A percentile compares a stretch with the other conserved stretches of the same genome.
These are phyloP conservation scores for Brachyhypopomus occidentalis DNA, from an alignment of 2,113 vertebrate species.

Conservation along the genomic window DNA sequence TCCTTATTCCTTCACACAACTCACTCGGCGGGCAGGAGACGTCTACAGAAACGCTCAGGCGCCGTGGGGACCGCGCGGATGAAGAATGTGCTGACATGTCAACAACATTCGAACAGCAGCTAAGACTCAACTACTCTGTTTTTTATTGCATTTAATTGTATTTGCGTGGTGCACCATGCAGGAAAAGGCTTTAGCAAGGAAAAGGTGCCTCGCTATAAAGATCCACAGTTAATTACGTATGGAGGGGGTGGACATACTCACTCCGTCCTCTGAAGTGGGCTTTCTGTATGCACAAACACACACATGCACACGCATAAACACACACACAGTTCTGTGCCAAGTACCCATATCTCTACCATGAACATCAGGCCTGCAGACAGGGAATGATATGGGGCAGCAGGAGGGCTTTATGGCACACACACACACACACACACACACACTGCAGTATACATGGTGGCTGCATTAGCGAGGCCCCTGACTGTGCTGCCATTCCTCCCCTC, in stretches of 20 bases:
- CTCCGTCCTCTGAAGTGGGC: neutral
- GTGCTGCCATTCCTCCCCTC: slow-evolving; percentile 8
- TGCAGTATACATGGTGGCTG: slow-evolving; percentile 6
- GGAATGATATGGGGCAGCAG: slow-evolving; percentile 39
- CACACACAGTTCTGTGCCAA: slow-evolving; percentile 8
- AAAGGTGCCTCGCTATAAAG: neutral
- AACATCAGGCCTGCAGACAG: slow-evolving; percentile 26
- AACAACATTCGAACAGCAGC: slow-evolving; percentile 1
- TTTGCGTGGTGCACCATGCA: neutral
- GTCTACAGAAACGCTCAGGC: neutral
- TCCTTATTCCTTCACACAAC: neutral
- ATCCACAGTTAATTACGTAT: slow-evolving; percentile 35
- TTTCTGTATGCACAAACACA: neutral
- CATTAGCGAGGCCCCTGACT: slow-evolving; percentile 47
- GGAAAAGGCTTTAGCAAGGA: neutral
- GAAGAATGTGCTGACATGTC: no score
- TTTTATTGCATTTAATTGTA: neutral
- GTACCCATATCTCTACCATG: slow-evolving; percentile 12
- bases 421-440: slow-evolving; percentile 22
- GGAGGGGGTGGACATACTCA: slow-evolving; percentile 4
- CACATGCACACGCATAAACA: slow-evolving; percentile 3
- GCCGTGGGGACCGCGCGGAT: no score
- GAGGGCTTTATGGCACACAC: slow-evolving; percentile 4
- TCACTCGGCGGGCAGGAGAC: neutral
- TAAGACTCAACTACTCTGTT: neutral